phyloP scores from a whole-genome alignment of 2,113 vertebrate genomes.

The Myotis davidii region DNA sequence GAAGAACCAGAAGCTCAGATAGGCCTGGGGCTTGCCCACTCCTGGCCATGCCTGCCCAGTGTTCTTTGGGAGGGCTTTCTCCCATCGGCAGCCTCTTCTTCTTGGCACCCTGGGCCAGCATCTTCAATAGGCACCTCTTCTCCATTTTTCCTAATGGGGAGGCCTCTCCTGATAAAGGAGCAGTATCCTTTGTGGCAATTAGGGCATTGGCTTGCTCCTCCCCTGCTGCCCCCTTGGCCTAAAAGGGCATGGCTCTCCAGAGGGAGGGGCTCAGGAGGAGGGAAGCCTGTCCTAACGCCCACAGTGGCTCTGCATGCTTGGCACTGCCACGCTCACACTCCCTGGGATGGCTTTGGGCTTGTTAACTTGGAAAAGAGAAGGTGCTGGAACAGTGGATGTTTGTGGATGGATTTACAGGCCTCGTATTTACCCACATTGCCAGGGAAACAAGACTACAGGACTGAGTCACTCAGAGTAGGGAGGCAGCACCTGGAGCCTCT shows the following conservation, averaged over 20 bases:
- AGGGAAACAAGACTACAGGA: conserved; percentile 37
- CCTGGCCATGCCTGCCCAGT: background rate
- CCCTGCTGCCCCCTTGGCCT: background rate
- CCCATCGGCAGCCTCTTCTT: background rate
- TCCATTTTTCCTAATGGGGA: background rate
- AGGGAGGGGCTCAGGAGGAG: background rate
- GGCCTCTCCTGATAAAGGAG: background rate
- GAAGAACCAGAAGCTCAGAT: background rate
- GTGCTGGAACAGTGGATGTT: conserved; percentile 54
- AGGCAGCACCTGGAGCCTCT: conserved; percentile 20
- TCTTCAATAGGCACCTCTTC: background rate
- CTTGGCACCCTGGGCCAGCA: background rate
- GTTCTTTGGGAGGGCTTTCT: background rate
- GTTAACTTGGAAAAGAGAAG: conserved; percentile 63
- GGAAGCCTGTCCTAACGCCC: background rate
- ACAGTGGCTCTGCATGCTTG: background rate
- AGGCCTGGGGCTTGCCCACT: background rate
- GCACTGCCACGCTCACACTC: background rate
- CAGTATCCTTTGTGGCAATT: background rate
- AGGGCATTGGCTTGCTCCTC: background rate
- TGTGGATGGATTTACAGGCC: conserved; percentile 65
- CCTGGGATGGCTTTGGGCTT: conserved; percentile 50
- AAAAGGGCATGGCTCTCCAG: background rate
- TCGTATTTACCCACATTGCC: conserved; percentile 50
- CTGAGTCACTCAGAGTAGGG: conserved; percentile 61